Conservation (phyloP, 1,140 invertebrate genomes). For the Chrysoperla carnea region DNA sequence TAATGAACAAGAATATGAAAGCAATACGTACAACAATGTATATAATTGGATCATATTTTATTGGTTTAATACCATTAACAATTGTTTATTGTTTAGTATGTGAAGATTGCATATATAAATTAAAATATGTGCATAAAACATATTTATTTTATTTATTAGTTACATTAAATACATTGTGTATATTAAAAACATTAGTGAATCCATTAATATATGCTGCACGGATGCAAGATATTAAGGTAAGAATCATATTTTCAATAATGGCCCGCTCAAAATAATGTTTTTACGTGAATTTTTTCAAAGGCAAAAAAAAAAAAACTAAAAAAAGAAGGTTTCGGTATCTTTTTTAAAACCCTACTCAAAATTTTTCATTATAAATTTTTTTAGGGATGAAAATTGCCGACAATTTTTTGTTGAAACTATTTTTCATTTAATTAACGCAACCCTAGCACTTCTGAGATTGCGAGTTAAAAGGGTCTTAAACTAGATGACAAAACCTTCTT, state of each 20-base stretch:
- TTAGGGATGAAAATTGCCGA: too few species aligned
- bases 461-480: too few species aligned
- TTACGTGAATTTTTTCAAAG: too few species aligned
- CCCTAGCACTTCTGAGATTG: too few species aligned
- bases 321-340: too few species aligned
- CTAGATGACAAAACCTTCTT: too few species aligned
- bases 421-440: too few species aligned
- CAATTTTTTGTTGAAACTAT: too few species aligned
- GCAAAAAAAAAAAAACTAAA: too few species aligned
- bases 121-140: conserved; percentile 4
- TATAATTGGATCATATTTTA: conserved; percentile 44
- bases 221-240: conserved; percentile 43
- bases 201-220: conserved; percentile 51
- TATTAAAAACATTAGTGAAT: conserved; percentile 44
- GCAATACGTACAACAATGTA: conserved; percentile 45
- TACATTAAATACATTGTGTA: conserved; percentile 30
- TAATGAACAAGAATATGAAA: conserved; percentile 35
- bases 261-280: too few species aligned
- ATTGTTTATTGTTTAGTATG: conserved; percentile 33
- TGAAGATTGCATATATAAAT: conserved; percentile 23
- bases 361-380: too few species aligned
- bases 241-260: conserved; percentile 1
- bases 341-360: too few species aligned
- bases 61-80: conserved; percentile 45
- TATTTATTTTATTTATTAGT: conserved; percentile 12